A percentile compares a stretch with the other conserved stretches of the same genome.
Evolutionary conservation across 2,797 vertebrate genomes (phyloP).

Genomic region (Thaleichthys pacificus): DNA sequence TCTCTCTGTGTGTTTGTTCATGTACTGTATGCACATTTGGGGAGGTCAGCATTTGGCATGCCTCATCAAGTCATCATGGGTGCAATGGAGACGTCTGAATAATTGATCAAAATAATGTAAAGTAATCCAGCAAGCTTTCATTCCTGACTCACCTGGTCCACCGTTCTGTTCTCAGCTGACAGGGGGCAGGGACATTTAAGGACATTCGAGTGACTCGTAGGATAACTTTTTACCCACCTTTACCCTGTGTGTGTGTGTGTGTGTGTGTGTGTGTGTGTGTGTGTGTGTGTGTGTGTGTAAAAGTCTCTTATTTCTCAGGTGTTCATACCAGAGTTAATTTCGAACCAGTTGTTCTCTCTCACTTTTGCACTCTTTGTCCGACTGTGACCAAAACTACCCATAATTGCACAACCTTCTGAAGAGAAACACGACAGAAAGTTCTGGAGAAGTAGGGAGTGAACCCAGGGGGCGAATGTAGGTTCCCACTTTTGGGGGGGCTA

Average conservation of each 20-base stretch:
- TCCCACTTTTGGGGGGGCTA: no score
- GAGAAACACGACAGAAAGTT: neutral
- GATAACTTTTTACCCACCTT: conserved; percentile 70
- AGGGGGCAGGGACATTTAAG: conserved; percentile 69
- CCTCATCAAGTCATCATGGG: conserved; percentile 64
- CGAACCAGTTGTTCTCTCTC: neutral
- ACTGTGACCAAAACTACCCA: no score
- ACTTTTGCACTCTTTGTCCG: neutral
- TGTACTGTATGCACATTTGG: conserved; percentile 29
- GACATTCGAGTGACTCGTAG: conserved; percentile 68
- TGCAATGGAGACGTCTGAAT: conserved; percentile 76
- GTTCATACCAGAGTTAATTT: conserved; percentile 3
- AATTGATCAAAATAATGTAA: conserved; percentile 84
- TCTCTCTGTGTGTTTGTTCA: neutral
- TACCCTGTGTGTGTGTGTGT: conserved; percentile 39
- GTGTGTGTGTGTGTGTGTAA: neutral
- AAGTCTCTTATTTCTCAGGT: conserved; percentile 53
- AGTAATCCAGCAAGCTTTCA: conserved; percentile 77
- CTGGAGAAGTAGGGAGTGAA: neutral
- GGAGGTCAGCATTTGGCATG: conserved; percentile 64
- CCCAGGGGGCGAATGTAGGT: no score
- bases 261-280: neutral
- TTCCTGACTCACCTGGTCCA: conserved; percentile 70
- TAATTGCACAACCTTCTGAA: no score
- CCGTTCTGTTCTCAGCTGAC: conserved; percentile 63